Conservation (phyloP, 1,140 invertebrate genomes). For the Procambarus virginalis region DNA sequence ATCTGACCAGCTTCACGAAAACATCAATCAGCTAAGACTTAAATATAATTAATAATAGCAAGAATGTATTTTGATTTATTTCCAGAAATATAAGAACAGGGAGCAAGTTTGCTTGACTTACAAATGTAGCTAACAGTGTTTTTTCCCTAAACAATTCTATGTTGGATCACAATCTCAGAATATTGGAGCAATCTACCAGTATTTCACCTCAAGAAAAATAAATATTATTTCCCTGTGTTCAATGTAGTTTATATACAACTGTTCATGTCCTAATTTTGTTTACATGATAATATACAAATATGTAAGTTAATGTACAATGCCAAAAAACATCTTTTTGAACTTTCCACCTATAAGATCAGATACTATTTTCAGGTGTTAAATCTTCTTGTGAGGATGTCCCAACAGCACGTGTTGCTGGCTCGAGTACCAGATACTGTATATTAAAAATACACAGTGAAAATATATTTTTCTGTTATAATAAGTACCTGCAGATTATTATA, state of each 20-base stretch:
- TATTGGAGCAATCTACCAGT: neutral
- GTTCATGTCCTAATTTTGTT: neutral
- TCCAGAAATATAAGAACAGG: neutral
- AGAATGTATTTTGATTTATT: neutral
- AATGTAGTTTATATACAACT: neutral
- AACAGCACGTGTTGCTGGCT: neutral
- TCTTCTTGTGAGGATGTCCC: neutral
- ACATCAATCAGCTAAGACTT: constrained; percentile 39
- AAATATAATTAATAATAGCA: constrained; percentile 32
- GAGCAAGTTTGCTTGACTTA: neutral
- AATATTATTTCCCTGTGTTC: neutral
- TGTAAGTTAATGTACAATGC: constrained; percentile 12
- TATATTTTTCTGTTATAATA: neutral
- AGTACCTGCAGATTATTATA: neutral
- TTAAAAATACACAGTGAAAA: neutral
- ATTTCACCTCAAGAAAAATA: neutral
- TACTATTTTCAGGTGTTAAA: neutral
- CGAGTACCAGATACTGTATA: neutral
- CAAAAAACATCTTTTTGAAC: neutral
- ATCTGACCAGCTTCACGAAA: constrained; percentile 45
- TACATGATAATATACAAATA: neutral
- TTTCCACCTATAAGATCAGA: neutral
- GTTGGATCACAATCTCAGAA: neutral
- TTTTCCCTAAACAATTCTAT: neutral
- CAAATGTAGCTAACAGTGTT: neutral